Evolutionary conservation across 2,113 vertebrate genomes (phyloP).

Genomic region (Vulpes ferrilata): DNA sequence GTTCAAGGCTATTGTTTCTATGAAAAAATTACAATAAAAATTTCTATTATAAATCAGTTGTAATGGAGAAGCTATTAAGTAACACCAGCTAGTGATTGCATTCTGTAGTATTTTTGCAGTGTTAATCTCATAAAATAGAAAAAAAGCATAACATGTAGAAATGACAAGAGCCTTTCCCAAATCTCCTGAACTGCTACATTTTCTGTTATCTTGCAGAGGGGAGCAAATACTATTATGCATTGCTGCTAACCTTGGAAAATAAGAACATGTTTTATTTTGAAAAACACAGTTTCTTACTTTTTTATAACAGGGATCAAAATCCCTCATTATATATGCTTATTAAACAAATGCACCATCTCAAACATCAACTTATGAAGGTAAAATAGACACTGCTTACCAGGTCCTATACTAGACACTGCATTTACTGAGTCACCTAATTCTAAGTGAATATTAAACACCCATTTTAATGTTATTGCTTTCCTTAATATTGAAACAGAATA

Average conservation of each 20-base stretch:
- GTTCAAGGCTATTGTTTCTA: constrained; percentile 49
- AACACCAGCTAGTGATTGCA: neutral
- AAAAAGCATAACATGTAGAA: neutral
- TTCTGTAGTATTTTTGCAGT: neutral
- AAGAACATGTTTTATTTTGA: neutral
- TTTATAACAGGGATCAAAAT: neutral
- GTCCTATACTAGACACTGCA: neutral
- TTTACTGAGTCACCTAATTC: neutral
- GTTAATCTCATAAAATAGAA: neutral
- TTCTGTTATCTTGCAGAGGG: neutral
- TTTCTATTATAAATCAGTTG: neutral
- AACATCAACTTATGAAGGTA: neutral
- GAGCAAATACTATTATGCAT: neutral
- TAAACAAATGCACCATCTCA: neutral
- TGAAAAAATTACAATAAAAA: constrained; percentile 55
- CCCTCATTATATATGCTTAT: neutral
- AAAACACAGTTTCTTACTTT: neutral
- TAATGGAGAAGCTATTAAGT: constrained; percentile 15
- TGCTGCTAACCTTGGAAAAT: neutral
- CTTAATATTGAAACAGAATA: neutral
- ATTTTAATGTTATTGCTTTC: neutral
- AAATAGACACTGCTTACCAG: neutral
- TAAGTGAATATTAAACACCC: neutral
- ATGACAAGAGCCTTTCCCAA: neutral
- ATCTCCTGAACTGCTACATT: neutral